Conservation (phyloP, 1,140 invertebrate species). For the Cylas formicarius region DNA sequence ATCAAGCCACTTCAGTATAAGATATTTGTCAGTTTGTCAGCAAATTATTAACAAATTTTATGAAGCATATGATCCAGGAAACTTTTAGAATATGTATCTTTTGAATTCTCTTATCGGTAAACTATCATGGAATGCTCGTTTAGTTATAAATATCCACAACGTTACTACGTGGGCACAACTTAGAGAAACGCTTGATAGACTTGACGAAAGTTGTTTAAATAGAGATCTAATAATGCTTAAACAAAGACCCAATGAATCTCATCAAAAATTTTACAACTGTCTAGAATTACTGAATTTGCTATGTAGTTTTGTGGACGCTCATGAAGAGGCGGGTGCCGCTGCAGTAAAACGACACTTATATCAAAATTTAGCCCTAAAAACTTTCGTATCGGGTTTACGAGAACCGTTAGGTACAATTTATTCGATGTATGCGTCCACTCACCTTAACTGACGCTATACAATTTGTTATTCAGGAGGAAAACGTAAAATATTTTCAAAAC, state of each 20-base stretch:
- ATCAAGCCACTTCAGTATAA: too few relatives aligned
- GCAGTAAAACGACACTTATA: conserved; percentile 12
- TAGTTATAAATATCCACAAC: conserved; percentile 19
- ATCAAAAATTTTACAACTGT: conserved; percentile 10
- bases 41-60: conserved; percentile 13
- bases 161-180: conserved; percentile 10
- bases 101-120: conserved; percentile 17
- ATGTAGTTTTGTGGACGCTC: conserved; percentile 9
- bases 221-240: conserved; percentile 15
- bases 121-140: conserved; percentile 11
- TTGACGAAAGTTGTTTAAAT: conserved; percentile 19
- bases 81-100: conserved; percentile 19
- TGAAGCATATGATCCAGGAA: conserved; percentile 7
- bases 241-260: conserved; percentile 9
- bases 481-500: conserved; percentile 15
- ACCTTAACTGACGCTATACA: conserved; percentile 7
- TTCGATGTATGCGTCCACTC: conserved; percentile 15
- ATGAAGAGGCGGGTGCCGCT: background rate
- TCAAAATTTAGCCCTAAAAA: conserved; percentile 12
- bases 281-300: conserved; percentile 17
- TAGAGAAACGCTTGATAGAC: conserved; percentile 9
- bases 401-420: conserved; percentile 13
- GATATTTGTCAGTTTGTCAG: conserved; percentile 14
- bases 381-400: conserved; percentile 17
- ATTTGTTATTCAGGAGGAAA: conserved; percentile 13